A percentile compares a stretch with the other conserved stretches of the same genome.
phyloP scores from a whole-genome alignment of 2,113 vertebrate genomes.

The Colossoma macropomum region DNA sequence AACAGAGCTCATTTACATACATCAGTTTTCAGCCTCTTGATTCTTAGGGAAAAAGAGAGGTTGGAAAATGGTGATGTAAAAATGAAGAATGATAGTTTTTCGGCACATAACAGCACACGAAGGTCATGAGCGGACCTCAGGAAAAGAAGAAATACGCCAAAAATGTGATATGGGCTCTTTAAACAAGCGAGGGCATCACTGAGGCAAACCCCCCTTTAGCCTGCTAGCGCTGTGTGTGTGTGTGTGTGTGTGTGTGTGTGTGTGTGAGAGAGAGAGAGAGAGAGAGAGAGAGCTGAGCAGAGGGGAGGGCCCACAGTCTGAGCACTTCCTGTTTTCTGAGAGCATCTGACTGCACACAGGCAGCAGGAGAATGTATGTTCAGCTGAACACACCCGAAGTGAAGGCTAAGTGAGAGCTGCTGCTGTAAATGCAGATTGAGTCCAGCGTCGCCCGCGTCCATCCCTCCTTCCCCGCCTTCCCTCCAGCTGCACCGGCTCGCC shows the following conservation, averaged over 20 bases:
- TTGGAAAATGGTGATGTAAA: too few species aligned
- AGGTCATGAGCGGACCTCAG: too few species aligned
- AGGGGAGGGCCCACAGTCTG: constrained; percentile 60
- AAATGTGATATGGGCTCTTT: background rate
- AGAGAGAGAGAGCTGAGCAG: constrained; percentile 54
- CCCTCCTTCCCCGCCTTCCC: constrained; percentile 55
- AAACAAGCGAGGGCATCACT: constrained; percentile 60
- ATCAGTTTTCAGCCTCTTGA: background rate
- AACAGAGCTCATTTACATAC: background rate
- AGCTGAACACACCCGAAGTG: constrained; percentile 46
- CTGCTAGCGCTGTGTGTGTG: background rate
- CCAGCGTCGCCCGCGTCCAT: constrained; percentile 53
- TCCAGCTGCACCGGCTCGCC: constrained; percentile 50
- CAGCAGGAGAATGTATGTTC: constrained; percentile 35
- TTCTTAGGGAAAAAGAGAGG: too few species aligned
- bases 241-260: background rate
- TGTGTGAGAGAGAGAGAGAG: constrained; percentile 55
- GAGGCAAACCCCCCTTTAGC: constrained; percentile 53
- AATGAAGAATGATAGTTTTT: too few species aligned
- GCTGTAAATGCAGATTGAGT: constrained; percentile 71
- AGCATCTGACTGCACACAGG: constrained; percentile 43
- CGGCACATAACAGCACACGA: too few species aligned
- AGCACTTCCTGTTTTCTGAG: constrained; percentile 75
- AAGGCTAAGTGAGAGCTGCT: constrained; percentile 25
- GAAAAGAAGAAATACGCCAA: background rate